These are phyloP conservation scores for Brachymystax lenok DNA, from an alignment of 2,797 vertebrate species.

Conservation along the genomic window DNA sequence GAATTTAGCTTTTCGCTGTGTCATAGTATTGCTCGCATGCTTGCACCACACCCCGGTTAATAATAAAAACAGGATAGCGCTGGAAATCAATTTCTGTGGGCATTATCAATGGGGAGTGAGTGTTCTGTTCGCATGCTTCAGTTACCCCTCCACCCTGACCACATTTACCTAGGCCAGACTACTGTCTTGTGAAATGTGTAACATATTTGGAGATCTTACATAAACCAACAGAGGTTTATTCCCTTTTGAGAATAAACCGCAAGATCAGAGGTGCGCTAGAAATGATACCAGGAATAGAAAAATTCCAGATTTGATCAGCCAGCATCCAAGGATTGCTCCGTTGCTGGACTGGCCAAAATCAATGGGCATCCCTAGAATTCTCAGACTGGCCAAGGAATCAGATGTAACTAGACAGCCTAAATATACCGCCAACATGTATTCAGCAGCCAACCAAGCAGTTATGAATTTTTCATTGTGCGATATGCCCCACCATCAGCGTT, in stretches of 20 bases:
- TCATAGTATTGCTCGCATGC: neutral
- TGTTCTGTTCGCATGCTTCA: neutral
- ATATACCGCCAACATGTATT: neutral
- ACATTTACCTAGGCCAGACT: neutral
- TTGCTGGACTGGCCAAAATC: neutral
- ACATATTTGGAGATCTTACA: conserved; percentile 46
- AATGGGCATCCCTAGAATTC: conserved; percentile 19
- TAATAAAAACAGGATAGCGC: neutral
- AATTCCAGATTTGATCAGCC: conserved; percentile 47
- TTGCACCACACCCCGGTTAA: neutral
- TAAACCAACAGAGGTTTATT: conserved; percentile 43
- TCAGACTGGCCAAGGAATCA: conserved; percentile 6
- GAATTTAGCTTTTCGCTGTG: neutral
- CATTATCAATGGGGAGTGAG: neutral
- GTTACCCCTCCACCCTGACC: neutral
- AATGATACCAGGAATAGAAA: conserved; percentile 28
- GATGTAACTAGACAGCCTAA: neutral
- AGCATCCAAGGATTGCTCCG: conserved; percentile 20
- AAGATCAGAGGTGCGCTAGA: conserved; percentile 32
- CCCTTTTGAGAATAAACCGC: conserved; percentile 43
- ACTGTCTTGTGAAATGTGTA: conserved; percentile 46
- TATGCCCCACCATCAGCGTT: neutral
- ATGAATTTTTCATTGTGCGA: neutral
- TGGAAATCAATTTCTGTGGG: neutral
- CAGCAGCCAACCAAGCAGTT: neutral